Conservation (phyloP, 2,888 invertebrate genomes). For the Rhingia campestris region DNA sequence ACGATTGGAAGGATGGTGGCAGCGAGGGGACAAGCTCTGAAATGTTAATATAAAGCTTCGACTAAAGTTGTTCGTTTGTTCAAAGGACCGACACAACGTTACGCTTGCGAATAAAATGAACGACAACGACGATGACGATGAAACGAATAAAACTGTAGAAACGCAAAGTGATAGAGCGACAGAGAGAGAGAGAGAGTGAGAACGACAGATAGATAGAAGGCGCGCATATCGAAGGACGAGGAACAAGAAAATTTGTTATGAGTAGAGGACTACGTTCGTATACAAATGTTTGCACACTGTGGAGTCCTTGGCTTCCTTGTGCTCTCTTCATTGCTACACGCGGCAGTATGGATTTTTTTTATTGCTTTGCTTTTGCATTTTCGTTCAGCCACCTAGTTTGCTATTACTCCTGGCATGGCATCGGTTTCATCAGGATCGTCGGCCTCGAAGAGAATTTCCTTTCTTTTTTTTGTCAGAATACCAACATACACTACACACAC, state of each 20-base stretch:
- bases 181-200: background rate
- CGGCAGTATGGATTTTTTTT: slow-evolving; percentile 46
- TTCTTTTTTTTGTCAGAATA: background rate
- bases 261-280: slow-evolving; percentile 62
- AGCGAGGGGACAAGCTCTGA: slow-evolving; percentile 31
- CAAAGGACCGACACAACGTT: slow-evolving; percentile 63
- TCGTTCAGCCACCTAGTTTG: slow-evolving; percentile 8
- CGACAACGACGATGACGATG: slow-evolving; percentile 18
- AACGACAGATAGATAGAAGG: background rate
- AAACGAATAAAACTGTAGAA: slow-evolving; percentile 15
- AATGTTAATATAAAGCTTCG: slow-evolving; percentile 68
- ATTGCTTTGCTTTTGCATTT: slow-evolving; percentile 8
- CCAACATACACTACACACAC: background rate
- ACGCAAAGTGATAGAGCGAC: slow-evolving; percentile 30
- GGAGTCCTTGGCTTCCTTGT: slow-evolving; percentile 65
- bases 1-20: slow-evolving; percentile 19
- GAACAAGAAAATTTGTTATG: slow-evolving; percentile 60
- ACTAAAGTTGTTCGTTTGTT: slow-evolving; percentile 65
- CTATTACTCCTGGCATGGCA: slow-evolving; percentile 40
- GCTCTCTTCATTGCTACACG: slow-evolving; percentile 43
- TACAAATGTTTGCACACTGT: slow-evolving; percentile 66
- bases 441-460: slow-evolving; percentile 52
- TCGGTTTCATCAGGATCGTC: slow-evolving; percentile 66
- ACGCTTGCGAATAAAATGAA: slow-evolving; percentile 59
- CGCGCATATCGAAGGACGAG: slow-evolving; percentile 12